Percentiles rank a stretch among this genome's conserved stretches.
phyloP scores from a whole-genome alignment of 1,140 invertebrate species.

The Medauroidea extradentata region DNA sequence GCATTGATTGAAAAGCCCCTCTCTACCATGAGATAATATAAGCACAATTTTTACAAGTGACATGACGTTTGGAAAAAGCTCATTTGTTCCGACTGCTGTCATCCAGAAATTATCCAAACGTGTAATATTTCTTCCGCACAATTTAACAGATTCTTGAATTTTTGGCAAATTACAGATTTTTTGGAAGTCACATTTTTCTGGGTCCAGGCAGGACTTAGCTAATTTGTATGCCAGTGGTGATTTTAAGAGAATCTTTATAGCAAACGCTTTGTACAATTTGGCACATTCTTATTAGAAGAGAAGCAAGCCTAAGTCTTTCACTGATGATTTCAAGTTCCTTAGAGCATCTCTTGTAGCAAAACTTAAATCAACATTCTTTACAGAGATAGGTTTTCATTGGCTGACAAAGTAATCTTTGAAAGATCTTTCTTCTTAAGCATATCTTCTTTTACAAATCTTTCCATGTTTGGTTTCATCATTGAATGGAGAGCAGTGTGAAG shows the following conservation, averaged over 20 bases:
- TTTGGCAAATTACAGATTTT: constrained; percentile 7
- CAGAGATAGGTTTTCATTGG: constrained; percentile 7
- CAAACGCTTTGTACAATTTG: constrained; percentile 3
- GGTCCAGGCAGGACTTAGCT: constrained; percentile 9
- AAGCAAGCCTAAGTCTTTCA: background rate
- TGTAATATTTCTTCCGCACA: too few relatives aligned
- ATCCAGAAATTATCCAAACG: too few relatives aligned
- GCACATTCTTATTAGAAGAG: constrained; percentile 3
- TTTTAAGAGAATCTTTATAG: constrained; percentile 8
- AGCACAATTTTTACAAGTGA: too few relatives aligned
- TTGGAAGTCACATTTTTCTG: constrained; percentile 1
- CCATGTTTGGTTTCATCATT: too few relatives aligned
- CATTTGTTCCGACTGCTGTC: too few relatives aligned
- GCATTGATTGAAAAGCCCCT: too few relatives aligned
- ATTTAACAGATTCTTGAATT: constrained; percentile 1
- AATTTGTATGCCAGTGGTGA: constrained; percentile 5
- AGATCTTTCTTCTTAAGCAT: background rate
- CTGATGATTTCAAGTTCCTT: background rate
- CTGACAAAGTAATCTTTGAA: too few relatives aligned
- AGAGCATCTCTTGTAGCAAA: constrained; percentile 9
- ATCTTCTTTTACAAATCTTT: too few relatives aligned
- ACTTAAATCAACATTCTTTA: constrained; percentile 9
- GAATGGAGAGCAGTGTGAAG: too few relatives aligned
- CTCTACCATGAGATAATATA: too few relatives aligned
- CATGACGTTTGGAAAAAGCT: too few relatives aligned